These are phyloP conservation scores for Megaustenia siamemsis DNA, from an alignment of 2,888 invertebrate species.

Conservation along the genomic window DNA sequence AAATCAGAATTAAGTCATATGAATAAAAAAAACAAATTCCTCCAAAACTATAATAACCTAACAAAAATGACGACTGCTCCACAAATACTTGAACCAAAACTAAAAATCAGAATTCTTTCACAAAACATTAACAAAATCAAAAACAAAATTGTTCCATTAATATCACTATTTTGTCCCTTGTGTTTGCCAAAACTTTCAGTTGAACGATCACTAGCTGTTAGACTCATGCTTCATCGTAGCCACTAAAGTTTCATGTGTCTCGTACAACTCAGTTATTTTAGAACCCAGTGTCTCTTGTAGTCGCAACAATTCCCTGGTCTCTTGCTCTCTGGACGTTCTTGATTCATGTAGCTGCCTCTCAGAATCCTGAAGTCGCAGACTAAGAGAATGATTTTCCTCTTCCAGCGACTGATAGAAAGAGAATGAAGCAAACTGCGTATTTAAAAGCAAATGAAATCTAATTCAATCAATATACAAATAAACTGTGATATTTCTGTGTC, in stretches of 20 bases:
- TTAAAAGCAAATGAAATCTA: no score
- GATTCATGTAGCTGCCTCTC: slow-evolving; percentile 71
- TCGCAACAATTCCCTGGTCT: slow-evolving; percentile 69
- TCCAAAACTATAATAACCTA: not conserved
- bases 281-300: slow-evolving; percentile 74
- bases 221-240: slow-evolving; percentile 72
- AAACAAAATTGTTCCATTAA: not conserved
- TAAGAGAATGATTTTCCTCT: slow-evolving; percentile 70
- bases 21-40: no score
- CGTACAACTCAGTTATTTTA: slow-evolving; percentile 76
- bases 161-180: not conserved
- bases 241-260: slow-evolving; percentile 74
- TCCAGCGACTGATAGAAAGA: slow-evolving; percentile 66
- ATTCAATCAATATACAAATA: not conserved
- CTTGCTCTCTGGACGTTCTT: slow-evolving; percentile 64
- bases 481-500: not conserved
- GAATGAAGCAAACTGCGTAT: not conserved
- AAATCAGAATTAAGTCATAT: no score
- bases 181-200: not conserved
- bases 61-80: no score
- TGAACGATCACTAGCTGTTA: slow-evolving; percentile 61
- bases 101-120: no score
- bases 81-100: no score
- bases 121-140: not conserved
- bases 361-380: slow-evolving; percentile 67